Evolutionary conservation across 2,797 vertebrate genomes (phyloP), one percentile per base, ranked within the genome.

Genomic region (Orestias chungarensis): DNA sequence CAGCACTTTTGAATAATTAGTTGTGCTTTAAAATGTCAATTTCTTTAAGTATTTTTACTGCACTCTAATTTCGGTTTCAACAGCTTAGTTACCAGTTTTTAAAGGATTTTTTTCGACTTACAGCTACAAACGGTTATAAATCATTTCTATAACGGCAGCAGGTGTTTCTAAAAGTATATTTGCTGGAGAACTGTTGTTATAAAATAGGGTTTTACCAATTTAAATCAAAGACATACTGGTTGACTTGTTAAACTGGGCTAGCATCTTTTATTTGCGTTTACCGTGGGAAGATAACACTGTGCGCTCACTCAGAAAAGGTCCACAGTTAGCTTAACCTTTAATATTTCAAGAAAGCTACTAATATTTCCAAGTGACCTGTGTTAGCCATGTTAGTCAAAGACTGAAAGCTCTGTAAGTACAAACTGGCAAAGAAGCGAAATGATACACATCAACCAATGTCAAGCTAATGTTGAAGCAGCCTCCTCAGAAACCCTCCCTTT

Each of bases 1-100:
- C 11, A 79, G 66, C 61, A 77, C 59, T 66, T 84, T 75, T 61
- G 20, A 78, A 71, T 6, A 8, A 9, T 64, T 69, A 47, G 40
- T 15, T 83, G 61, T 72, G 11, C 1, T 82, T 73, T 73, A 18
- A 54, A 71, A 73, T 59, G 20, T 35, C 31, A 6, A 1, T 1
- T 6, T 59, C 2, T 38, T n/a, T 40, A 62, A 3, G 11, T 23
- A 61, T 38, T 38, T 61, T 61, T 61, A 59, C 31, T 20, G 33
- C 31, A 61, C 20, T 62, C 23, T 23, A n/a, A 25, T 38, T 40
- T 62, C 11, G 6, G 20, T 62, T 40, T 7, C 35, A 40, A 1
- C 1, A 67, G 23, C 33, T 50, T 33, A 74, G 57, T 3, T 65
- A 59, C 23, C 50, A 65, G 33, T 27, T 31, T 68, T 25, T 27